Evolutionary conservation across 2,888 invertebrate species (phyloP).

Genomic region (Liodrosophila aerea): DNA sequence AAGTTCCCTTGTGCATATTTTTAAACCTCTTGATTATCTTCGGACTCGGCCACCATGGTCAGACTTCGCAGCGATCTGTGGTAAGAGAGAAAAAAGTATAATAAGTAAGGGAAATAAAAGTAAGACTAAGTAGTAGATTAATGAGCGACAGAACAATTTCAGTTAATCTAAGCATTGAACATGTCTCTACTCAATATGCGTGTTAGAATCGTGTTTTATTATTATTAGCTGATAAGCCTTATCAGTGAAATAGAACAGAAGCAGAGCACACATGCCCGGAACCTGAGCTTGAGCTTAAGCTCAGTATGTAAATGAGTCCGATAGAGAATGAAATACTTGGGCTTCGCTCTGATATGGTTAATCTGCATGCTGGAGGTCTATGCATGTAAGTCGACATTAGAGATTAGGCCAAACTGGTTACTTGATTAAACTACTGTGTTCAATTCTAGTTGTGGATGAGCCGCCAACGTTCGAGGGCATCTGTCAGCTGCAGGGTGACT

Average conservation of each 20-base stretch:
- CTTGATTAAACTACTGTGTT: background rate
- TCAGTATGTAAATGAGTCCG: slow-evolving; percentile 33
- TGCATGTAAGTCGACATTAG: slow-evolving; percentile 34
- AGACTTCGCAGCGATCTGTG: slow-evolving; percentile 82
- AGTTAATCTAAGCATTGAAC: slow-evolving; percentile 18
- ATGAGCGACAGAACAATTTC: slow-evolving; percentile 12
- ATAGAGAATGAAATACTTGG: slow-evolving; percentile 48
- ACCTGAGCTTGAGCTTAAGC: slow-evolving; percentile 16
- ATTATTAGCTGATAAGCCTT: slow-evolving; percentile 35
- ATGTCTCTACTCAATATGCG: slow-evolving; percentile 30
- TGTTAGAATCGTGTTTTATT: slow-evolving; percentile 34
- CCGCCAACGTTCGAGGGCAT: slow-evolving; percentile 54
- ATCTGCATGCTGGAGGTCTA: slow-evolving; percentile 36
- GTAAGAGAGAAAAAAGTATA: background rate
- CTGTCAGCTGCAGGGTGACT: slow-evolving; percentile 67
- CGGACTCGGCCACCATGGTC: slow-evolving; percentile 78
- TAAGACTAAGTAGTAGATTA: slow-evolving; percentile 7
- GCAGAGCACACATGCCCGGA: background rate
- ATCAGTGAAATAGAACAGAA: slow-evolving; percentile 11
- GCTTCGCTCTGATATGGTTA: slow-evolving; percentile 35
- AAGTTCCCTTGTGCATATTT: slow-evolving; percentile 43
- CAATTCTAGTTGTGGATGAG: slow-evolving; percentile 39
- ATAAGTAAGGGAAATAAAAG: background rate
- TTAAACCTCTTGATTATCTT: slow-evolving; percentile 71
- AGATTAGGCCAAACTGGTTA: background rate